Conservation (phyloP, 2,113 vertebrate genomes). For the Dasyurus viverrinus region DNA sequence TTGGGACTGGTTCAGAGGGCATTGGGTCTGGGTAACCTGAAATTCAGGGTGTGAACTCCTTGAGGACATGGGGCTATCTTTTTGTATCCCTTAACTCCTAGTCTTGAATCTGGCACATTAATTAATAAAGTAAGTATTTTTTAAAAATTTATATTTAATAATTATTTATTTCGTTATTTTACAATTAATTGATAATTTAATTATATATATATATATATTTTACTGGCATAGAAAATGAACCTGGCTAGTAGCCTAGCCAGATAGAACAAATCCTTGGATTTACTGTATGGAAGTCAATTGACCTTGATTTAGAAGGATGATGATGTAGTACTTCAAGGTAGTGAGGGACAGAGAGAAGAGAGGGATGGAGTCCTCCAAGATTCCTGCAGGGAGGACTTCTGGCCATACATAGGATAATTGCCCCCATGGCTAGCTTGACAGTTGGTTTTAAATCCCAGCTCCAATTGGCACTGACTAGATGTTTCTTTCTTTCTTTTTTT, state of each 20-base stretch:
- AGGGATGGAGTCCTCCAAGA: not conserved
- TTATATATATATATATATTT: not conserved
- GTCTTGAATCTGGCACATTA: not conserved
- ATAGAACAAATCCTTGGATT: not conserved
- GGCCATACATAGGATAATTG: not conserved
- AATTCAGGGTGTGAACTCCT: not conserved
- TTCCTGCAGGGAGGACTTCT: not conserved
- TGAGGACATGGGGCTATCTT: not conserved
- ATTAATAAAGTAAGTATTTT: not conserved
- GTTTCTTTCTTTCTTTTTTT: no score
- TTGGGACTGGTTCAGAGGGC: not conserved
- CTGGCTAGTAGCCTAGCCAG: not conserved
- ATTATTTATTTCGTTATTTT: no score
- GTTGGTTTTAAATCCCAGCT: conserved; percentile 35
- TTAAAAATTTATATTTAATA: no score
- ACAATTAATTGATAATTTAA: no score
- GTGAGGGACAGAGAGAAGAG: not conserved
- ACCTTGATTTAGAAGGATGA: not conserved
- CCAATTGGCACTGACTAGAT: not conserved
- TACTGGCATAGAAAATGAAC: not conserved
- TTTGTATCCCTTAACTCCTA: not conserved
- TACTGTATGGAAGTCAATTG: not conserved
- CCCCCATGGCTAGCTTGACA: conserved; percentile 2
- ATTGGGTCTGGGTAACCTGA: not conserved
- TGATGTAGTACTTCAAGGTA: not conserved